A percentile compares a stretch with the other conserved stretches of the same genome.
Evolutionary conservation across 2,888 invertebrate genomes (phyloP).

Genomic region (Linhomoeus sp.): DNA sequence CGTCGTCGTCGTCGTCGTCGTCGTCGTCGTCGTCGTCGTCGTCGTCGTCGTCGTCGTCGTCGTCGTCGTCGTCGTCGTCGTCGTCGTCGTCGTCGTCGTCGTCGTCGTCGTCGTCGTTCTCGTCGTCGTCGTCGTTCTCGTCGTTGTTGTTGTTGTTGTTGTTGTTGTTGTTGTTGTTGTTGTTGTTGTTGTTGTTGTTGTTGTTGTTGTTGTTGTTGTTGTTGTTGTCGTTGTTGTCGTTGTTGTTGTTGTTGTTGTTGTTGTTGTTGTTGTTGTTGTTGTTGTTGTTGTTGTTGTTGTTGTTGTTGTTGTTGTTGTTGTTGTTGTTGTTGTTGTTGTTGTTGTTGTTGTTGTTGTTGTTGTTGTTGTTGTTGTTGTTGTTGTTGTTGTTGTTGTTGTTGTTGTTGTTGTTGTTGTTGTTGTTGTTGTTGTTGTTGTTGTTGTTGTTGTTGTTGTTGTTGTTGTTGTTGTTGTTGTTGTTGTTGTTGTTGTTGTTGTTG

Average conservation of each 20-base stretch:
- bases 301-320: not conserved
- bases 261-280: not conserved
- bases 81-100: no score
- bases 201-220: not conserved
- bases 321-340: not conserved
- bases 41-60: no score
- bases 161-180: not conserved
- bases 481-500: not conserved
- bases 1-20: no score
- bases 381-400: not conserved
- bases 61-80: no score
- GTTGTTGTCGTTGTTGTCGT: not conserved
- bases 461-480: not conserved
- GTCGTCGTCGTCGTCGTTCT: not conserved
- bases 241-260: not conserved
- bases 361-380: not conserved
- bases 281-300: not conserved
- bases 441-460: not conserved
- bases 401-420: not conserved
- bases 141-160: not conserved
- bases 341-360: not conserved
- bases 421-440: not conserved
- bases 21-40: no score
- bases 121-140: not conserved
- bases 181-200: not conserved